Conservation (phyloP, 2,888 invertebrate genomes). For the Mythimna loreyi region DNA sequence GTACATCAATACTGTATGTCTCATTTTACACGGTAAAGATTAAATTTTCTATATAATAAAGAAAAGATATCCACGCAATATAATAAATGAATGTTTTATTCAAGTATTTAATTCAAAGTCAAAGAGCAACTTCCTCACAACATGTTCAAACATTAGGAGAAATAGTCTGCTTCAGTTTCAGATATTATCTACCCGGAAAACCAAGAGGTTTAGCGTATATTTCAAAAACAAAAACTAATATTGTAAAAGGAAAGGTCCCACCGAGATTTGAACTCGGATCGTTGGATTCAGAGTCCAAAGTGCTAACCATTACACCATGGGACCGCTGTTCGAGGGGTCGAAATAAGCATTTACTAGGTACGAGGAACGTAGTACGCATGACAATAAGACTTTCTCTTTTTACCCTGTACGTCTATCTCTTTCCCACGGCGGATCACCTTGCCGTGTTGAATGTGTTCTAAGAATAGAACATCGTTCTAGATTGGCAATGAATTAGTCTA, state of each 20-base stretch:
- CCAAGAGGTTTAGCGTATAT: too few species aligned
- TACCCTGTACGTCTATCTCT: conserved; percentile 21
- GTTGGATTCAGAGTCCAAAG: conserved; percentile 88
- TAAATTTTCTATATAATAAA: too few species aligned
- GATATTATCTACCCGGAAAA: too few species aligned
- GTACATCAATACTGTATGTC: too few species aligned
- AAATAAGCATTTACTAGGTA: conserved; percentile 62
- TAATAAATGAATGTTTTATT: too few species aligned
- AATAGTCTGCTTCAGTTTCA: too few species aligned
- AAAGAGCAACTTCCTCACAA: too few species aligned
- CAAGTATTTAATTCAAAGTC: too few species aligned
- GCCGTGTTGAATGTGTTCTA: conserved; percentile 23
- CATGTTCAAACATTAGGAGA: too few species aligned
- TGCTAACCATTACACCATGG: conserved; percentile 77
- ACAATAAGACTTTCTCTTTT: conserved; percentile 35
- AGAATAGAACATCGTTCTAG: conserved; percentile 31
- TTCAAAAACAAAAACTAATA: too few species aligned
- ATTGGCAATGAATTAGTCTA: conserved; percentile 22
- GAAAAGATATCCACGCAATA: too few species aligned
- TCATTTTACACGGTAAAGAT: too few species aligned
- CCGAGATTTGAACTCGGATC: conserved; percentile 86
- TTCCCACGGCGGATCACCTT: conserved; percentile 8
- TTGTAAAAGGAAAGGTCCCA: conserved; percentile 72
- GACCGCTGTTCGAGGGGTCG: conserved; percentile 5
- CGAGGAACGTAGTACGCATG: conserved; percentile 73